Conservation (phyloP, 2,888 invertebrate genomes). For the Masnerella sp. region DNA sequence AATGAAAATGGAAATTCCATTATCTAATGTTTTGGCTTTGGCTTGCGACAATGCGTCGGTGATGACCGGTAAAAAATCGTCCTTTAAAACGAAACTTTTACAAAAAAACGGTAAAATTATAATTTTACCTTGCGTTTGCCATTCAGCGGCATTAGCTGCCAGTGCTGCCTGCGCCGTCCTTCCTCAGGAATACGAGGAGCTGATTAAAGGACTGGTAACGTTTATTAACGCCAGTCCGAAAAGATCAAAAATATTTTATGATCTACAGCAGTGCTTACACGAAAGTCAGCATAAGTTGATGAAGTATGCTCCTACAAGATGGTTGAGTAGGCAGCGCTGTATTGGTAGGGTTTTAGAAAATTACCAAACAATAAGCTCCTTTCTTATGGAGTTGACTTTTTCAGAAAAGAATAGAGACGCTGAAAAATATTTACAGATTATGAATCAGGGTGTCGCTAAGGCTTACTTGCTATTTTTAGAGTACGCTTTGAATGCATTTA, state of each 20-base stretch:
- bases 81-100: background rate
- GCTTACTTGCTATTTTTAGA: conserved; percentile 19
- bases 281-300: background rate
- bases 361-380: background rate
- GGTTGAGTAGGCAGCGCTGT: conserved; percentile 17
- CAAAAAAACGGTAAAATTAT: background rate
- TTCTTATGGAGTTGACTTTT: conserved; percentile 9
- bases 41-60: conserved; percentile 8
- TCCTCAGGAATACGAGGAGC: background rate
- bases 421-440: background rate
- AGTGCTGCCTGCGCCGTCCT: background rate
- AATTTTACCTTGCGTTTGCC: conserved; percentile 2
- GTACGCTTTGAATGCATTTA: conserved; percentile 2
- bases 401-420: background rate
- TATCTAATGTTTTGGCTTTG: background rate
- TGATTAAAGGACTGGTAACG: background rate
- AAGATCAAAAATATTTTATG: background rate
- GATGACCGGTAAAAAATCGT: background rate
- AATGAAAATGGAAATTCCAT: background rate
- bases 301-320: conserved; percentile 3
- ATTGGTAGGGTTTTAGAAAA: conserved; percentile 3
- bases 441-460: conserved; percentile 4
- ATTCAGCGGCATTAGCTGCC: conserved; percentile 15
- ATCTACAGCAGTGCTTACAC: conserved; percentile 2
- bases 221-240: background rate